Conservation (phyloP, 2,888 invertebrate species). For the Eupsilia transversa region DNA sequence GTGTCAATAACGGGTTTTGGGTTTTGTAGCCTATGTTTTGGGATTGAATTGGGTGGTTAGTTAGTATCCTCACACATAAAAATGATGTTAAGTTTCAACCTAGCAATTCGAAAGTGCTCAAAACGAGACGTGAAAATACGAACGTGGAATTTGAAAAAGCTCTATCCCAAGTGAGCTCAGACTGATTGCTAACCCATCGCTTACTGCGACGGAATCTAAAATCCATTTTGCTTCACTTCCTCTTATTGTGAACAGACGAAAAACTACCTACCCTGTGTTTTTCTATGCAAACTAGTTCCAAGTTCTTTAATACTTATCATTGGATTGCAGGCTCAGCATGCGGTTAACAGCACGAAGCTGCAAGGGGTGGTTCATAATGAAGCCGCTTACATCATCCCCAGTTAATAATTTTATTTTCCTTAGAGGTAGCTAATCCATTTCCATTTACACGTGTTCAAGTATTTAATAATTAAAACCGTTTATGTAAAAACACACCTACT, state of each 20-base stretch:
- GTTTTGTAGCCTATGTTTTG: conserved; percentile 11
- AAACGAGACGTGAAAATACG: conserved; percentile 25
- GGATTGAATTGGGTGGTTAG: conserved; percentile 1
- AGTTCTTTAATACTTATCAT: conserved; percentile 39
- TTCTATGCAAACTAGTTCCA: conserved; percentile 38
- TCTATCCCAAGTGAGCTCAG: conserved; percentile 30
- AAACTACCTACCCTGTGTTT: conserved; percentile 32
- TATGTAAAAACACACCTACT: conserved; percentile 24
- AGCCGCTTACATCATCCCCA: conserved; percentile 61
- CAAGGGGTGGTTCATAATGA: conserved; percentile 59
- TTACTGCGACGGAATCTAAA: conserved; percentile 43
- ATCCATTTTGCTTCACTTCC: conserved; percentile 43
- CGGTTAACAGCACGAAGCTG: conserved; percentile 42
- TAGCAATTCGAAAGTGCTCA: conserved; percentile 38
- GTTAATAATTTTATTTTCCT: conserved; percentile 68
- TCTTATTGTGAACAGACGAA: conserved; percentile 38
- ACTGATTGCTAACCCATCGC: conserved; percentile 55
- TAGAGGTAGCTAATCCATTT: conserved; percentile 66
- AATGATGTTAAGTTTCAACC: neutral
- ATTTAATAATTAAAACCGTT: conserved; percentile 33
- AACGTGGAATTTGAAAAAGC: conserved; percentile 44
- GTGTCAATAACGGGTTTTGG: conserved; percentile 50
- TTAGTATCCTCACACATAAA: neutral
- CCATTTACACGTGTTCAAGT: conserved; percentile 67
- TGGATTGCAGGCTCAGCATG: conserved; percentile 48